Evolutionary conservation across 2,113 vertebrate genomes (phyloP).

Genomic region (Eidolon helvum): DNA sequence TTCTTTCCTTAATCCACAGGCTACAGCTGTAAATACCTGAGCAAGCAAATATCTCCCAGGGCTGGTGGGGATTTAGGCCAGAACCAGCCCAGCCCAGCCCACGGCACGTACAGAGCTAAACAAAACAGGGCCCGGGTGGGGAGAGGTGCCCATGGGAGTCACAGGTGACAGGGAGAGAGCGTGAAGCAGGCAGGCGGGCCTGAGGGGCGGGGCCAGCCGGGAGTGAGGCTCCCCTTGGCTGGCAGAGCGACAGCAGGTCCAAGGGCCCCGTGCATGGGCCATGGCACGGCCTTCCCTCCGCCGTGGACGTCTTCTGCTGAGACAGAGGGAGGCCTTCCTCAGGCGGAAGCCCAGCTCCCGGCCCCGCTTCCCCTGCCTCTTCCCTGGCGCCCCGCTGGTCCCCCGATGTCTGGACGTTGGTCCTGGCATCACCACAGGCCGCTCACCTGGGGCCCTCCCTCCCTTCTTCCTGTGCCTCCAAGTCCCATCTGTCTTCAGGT

Average conservation of each 20-base stretch:
- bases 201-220: background rate
- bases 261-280: too few species aligned
- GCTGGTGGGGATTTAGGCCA: slow-evolving; percentile 60
- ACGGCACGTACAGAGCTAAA: background rate
- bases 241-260: background rate
- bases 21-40: slow-evolving; percentile 65
- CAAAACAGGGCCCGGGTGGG: background rate
- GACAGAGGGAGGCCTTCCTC: background rate
- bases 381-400: background rate
- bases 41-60: slow-evolving; percentile 56
- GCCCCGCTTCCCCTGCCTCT: background rate
- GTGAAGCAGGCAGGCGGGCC: rapidly evolving
- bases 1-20: slow-evolving; percentile 74
- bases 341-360: too few species aligned
- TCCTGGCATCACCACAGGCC: background rate
- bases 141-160: background rate
- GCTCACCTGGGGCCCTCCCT: background rate
- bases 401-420: background rate
- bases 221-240: background rate
- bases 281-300: background rate
- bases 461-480: too few species aligned
- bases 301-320: background rate
- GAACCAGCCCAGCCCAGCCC: background rate
- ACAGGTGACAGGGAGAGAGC: background rate
- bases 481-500: background rate